Conservation (phyloP, 2,113 vertebrate genomes). For the Rhinoderma darwinii region DNA sequence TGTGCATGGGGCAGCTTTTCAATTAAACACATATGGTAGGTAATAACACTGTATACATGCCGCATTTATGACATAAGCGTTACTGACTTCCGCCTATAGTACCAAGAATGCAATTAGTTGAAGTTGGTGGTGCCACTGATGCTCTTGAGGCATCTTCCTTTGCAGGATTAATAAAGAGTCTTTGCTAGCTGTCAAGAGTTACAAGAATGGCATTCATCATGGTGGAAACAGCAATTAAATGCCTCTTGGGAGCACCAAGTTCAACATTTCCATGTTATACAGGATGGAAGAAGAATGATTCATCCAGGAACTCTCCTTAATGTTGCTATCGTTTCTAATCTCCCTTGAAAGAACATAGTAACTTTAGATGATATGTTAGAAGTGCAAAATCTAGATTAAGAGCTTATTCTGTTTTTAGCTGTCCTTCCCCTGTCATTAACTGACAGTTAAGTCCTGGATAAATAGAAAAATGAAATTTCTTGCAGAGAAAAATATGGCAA, state of each 20-base stretch:
- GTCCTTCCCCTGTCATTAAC: neutral
- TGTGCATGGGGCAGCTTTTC: neutral
- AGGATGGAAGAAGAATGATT: neutral
- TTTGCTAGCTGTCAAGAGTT: slow-evolving; percentile 64
- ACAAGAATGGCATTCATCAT: slow-evolving; percentile 66
- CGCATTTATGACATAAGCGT: slow-evolving; percentile 22
- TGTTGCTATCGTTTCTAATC: neutral
- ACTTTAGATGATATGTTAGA: neutral
- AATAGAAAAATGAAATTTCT: neutral
- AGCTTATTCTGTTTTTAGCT: neutral
- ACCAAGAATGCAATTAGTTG: slow-evolving; percentile 64
- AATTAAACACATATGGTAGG: neutral
- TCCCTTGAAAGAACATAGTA: neutral
- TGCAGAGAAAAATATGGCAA: neutral
- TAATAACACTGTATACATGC: neutral
- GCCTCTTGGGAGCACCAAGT: neutral
- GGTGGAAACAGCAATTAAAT: slow-evolving; percentile 67
- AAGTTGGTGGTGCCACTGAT: slow-evolving; percentile 57
- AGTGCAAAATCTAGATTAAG: neutral
- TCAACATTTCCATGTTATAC: slow-evolving; percentile 59
- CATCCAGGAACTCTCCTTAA: neutral
- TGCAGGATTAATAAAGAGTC: slow-evolving; percentile 68
- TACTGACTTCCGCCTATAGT: slow-evolving; percentile 59
- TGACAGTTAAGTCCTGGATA: neutral
- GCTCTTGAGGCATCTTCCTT: slow-evolving; percentile 65